phyloP scores from a whole-genome alignment of 1,140 invertebrate species.

The Drosophila ogumai region DNA sequence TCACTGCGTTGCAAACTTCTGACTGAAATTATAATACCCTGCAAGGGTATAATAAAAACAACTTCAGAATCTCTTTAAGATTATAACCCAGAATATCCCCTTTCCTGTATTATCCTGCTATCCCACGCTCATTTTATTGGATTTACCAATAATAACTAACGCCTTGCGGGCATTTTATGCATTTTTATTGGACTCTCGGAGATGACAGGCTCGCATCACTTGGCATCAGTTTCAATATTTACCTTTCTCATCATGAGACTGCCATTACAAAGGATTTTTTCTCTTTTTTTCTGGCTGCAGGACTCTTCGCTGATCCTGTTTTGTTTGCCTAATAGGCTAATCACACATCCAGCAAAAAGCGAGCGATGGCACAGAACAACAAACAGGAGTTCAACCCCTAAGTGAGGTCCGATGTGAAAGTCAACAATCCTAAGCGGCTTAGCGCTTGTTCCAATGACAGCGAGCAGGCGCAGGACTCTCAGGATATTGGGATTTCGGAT shows the following conservation, averaged over 20 bases:
- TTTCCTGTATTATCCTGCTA: slow-evolving; percentile 6
- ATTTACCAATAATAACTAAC: slow-evolving; percentile 59
- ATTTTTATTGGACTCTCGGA: slow-evolving; percentile 56
- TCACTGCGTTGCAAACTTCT: too few species aligned
- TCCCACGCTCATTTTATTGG: slow-evolving; percentile 62
- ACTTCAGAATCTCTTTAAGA: too few species aligned
- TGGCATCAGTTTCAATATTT: slow-evolving; percentile 74
- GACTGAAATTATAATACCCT: too few species aligned
- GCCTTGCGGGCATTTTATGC: slow-evolving; percentile 58
- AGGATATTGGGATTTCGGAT: slow-evolving; percentile 16
- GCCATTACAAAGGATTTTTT: slow-evolving; percentile 33
- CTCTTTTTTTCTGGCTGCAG: slow-evolving; percentile 21
- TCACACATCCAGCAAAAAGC: slow-evolving; percentile 77
- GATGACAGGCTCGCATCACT: slow-evolving; percentile 46
- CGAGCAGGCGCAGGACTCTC: slow-evolving; percentile 57
- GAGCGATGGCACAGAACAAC: slow-evolving; percentile 50
- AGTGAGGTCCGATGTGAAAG: slow-evolving; percentile 76
- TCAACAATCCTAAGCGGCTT: slow-evolving; percentile 81
- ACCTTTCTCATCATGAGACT: slow-evolving; percentile 77
- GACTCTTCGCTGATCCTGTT: slow-evolving; percentile 27
- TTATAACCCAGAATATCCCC: background rate
- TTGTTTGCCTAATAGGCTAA: slow-evolving; percentile 81
- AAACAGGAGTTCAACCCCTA: slow-evolving; percentile 70
- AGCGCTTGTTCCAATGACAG: slow-evolving; percentile 77
- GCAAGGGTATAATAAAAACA: too few species aligned